phyloP scores from a whole-genome alignment of 2,888 invertebrate genomes.

The Mellilla xanthometata region DNA sequence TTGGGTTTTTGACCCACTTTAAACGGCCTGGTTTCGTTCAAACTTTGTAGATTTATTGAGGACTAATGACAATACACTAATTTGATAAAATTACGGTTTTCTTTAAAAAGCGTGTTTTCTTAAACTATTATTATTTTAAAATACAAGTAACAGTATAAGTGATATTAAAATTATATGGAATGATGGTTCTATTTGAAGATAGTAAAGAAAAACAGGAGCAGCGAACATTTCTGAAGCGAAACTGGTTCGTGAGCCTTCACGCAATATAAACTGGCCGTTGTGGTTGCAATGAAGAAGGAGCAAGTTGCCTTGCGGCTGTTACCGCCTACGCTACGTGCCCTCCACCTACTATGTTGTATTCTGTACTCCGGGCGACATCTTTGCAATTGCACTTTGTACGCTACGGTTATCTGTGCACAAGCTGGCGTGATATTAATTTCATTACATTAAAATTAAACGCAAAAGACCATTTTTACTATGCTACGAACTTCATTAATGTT shows the following conservation, averaged over 20 bases:
- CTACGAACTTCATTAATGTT: no score
- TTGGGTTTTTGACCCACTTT: no score
- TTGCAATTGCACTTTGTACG: slow-evolving; percentile 13
- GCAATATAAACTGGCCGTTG: slow-evolving; percentile 8
- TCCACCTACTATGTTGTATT: neutral
- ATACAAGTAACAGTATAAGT: no score
- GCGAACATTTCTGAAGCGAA: neutral
- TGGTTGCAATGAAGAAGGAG: slow-evolving; percentile 11
- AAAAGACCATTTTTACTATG: no score
- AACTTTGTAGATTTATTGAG: no score
- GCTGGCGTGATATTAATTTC: neutral
- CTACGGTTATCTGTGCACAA: neutral
- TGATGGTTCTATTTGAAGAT: no score
- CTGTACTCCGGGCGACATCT: slow-evolving; percentile 1
- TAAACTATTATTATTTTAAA: no score
- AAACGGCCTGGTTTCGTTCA: no score
- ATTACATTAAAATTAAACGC: neutral
- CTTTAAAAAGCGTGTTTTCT: no score
- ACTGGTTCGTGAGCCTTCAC: slow-evolving; percentile 3
- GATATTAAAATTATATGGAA: no score
- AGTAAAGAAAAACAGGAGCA: neutral
- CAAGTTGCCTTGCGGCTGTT: slow-evolving; percentile 4
- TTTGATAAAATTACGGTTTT: no score
- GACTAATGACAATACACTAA: no score
- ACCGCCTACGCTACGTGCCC: neutral